These are phyloP conservation scores for Lordiphosa stackelbergi DNA, from an alignment of 1,140 invertebrate genomes.

Conservation along the genomic window DNA sequence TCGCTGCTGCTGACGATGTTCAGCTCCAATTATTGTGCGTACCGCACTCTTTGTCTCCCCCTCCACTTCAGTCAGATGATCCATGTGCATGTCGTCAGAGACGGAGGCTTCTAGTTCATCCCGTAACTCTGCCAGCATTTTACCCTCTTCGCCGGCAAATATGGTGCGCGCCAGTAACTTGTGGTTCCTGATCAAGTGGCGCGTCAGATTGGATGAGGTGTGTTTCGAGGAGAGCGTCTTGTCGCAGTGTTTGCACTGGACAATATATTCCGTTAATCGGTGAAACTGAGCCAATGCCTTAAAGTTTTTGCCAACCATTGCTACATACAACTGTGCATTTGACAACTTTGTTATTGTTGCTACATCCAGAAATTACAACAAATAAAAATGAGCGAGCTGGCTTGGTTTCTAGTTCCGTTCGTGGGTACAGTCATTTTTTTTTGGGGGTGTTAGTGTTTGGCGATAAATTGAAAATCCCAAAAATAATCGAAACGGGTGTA, in stretches of 20 bases:
- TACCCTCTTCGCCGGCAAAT: slow-evolving; percentile 57
- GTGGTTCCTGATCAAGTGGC: slow-evolving; percentile 62
- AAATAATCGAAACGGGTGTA: too few species aligned
- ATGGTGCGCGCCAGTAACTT: slow-evolving; percentile 51
- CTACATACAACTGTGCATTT: slow-evolving; percentile 16
- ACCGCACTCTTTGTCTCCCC: slow-evolving; percentile 56
- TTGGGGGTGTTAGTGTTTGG: too few species aligned
- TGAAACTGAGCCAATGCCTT: slow-evolving; percentile 62
- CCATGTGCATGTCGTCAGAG: slow-evolving; percentile 45
- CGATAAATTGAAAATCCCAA: too few species aligned
- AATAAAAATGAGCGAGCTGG: too few species aligned
- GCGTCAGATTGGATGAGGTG: slow-evolving; percentile 62
- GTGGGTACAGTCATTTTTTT: too few species aligned
- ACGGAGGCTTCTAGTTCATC: slow-evolving; percentile 53
- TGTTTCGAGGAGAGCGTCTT: slow-evolving; percentile 66
- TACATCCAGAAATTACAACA: neutral
- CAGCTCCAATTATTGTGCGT: slow-evolving; percentile 45
- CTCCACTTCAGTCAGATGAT: slow-evolving; percentile 34
- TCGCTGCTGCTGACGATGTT: slow-evolving; percentile 15
- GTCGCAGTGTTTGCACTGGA: slow-evolving; percentile 69
- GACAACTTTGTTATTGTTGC: slow-evolving; percentile 5
- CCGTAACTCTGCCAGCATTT: slow-evolving; percentile 56
- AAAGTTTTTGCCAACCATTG: slow-evolving; percentile 62
- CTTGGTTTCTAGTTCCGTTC: too few species aligned
- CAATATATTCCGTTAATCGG: slow-evolving; percentile 59